phyloP scores from a whole-genome alignment of 2,797 vertebrate species.

The Vireo griseus region DNA sequence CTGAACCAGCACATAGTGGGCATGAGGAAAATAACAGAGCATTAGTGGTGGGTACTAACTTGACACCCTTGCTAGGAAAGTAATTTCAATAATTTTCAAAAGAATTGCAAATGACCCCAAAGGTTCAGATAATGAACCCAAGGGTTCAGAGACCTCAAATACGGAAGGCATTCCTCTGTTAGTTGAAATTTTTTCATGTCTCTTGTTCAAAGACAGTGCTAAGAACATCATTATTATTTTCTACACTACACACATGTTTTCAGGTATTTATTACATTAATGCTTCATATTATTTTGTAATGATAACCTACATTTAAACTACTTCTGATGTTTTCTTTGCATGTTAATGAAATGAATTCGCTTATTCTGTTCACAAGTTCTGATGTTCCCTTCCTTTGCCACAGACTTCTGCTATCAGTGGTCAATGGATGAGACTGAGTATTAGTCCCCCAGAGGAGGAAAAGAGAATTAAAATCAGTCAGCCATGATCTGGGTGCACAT shows the following conservation, averaged over 20 bases:
- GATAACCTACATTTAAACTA: background rate
- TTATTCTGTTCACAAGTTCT: background rate
- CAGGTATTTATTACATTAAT: background rate
- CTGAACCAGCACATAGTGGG: accelerated
- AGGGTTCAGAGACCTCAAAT: background rate
- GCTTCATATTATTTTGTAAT: background rate
- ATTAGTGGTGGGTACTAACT: background rate
- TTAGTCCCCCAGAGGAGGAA: background rate
- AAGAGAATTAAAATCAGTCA: background rate
- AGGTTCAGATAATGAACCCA: background rate
- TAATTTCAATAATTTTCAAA: background rate
- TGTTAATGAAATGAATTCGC: background rate
- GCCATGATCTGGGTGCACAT: background rate
- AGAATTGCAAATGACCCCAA: background rate
- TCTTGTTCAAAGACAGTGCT: background rate
- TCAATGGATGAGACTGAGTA: background rate
- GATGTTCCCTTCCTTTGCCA: background rate
- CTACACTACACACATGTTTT: accelerated
- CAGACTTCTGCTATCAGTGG: background rate
- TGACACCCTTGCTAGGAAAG: background rate
- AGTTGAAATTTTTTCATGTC: background rate
- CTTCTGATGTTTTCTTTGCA: background rate
- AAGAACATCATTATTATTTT: background rate
- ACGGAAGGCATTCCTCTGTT: background rate
- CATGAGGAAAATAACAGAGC: accelerated